A percentile compares a stretch with the other conserved stretches of the same genome.
phyloP scores from a whole-genome alignment of 2,888 invertebrate genomes.

The Strigamia maritima region DNA sequence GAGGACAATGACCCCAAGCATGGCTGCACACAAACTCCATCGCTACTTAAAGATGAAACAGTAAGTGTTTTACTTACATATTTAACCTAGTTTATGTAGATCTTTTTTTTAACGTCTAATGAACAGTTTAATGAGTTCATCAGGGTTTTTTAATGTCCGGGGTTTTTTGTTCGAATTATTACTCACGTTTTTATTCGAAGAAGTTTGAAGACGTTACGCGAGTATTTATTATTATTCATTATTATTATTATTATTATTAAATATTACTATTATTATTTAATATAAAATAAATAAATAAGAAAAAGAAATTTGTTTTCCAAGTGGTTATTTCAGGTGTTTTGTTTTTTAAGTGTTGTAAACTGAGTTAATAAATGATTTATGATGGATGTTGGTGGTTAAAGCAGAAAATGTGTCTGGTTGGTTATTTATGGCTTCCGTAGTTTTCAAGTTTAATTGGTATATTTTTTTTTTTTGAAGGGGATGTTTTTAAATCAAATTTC shows the following conservation, averaged over 20 bases:
- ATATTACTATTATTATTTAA: too few species aligned
- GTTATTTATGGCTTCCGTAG: slow-evolving; percentile 30
- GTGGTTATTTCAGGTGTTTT: not conserved
- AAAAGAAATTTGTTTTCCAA: not conserved
- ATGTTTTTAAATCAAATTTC: not conserved
- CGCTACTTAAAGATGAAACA: slow-evolving; percentile 22
- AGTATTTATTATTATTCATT: not conserved
- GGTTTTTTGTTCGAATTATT: not conserved
- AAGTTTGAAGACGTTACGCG: not conserved
- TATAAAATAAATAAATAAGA: not conserved
- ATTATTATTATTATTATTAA: too few species aligned
- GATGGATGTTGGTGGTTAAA: not conserved
- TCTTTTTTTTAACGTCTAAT: not conserved
- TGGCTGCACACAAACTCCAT: slow-evolving; percentile 35
- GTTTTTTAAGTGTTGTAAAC: not conserved
- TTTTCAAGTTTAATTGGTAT: slow-evolving; percentile 27
- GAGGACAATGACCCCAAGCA: slow-evolving; percentile 37
- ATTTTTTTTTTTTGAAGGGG: not conserved
- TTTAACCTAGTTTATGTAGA: slow-evolving; percentile 9
- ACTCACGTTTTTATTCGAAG: not conserved
- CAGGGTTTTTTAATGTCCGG: not conserved
- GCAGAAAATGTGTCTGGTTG: not conserved
- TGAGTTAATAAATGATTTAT: not conserved
- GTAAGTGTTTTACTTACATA: slow-evolving; percentile 27
- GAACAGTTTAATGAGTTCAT: not conserved